Evolutionary conservation across 2,888 invertebrate genomes (phyloP).

Genomic region (Melitaea athalia): DNA sequence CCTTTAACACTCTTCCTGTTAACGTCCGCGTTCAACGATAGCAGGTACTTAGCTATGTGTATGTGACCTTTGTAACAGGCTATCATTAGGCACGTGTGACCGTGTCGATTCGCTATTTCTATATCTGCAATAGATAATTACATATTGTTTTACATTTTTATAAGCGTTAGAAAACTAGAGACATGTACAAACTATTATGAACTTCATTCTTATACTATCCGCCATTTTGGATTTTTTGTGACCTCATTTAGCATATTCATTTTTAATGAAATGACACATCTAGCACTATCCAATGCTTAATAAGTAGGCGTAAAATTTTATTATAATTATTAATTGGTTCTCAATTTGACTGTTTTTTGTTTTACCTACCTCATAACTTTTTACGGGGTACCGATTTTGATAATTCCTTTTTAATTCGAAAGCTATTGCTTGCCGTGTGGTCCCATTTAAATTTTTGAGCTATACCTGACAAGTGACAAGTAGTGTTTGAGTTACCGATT

Average conservation of each 20-base stretch:
- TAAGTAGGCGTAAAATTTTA: no score
- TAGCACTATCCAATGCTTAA: neutral
- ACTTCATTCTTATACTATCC: no score
- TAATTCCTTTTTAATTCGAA: no score
- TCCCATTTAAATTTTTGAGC: no score
- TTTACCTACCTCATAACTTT: no score
- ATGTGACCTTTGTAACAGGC: conserved; percentile 98
- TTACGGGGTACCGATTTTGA: no score
- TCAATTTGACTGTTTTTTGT: no score
- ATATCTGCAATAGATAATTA: conserved; percentile 85
- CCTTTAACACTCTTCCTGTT: conserved; percentile 96
- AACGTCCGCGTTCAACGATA: conserved; percentile 93
- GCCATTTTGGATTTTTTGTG: neutral
- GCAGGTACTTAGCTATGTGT: conserved; percentile 93
- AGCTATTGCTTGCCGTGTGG: no score
- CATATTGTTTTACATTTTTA: neutral
- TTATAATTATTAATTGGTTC: no score
- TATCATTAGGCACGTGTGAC: conserved; percentile 99
- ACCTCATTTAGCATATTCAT: neutral
- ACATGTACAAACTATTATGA: no score
- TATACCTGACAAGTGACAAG: no score
- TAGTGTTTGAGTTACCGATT: no score
- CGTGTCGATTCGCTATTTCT: conserved; percentile 97
- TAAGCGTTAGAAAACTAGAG: neutral
- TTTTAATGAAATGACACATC: neutral